Evolutionary conservation across 2,113 vertebrate species (phyloP).

Genomic region (Phrynosoma platyrhinos): DNA sequence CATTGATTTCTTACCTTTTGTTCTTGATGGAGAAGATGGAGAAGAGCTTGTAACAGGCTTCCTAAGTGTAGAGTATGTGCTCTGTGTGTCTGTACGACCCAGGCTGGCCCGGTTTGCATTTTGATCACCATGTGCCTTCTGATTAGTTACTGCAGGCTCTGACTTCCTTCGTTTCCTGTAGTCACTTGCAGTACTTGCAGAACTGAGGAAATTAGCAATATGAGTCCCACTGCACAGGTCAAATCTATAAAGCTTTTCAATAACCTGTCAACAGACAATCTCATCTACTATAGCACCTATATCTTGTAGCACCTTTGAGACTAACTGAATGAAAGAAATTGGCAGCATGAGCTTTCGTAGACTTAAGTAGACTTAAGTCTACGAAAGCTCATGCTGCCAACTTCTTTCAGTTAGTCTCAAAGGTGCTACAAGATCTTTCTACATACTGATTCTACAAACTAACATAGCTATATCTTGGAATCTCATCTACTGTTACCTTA

Average conservation of each 20-base stretch:
- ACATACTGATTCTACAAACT: too few relatives aligned
- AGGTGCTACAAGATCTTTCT: too few relatives aligned
- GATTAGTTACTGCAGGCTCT: conserved; percentile 88
- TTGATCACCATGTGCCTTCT: conserved; percentile 77
- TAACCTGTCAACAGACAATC: conserved; percentile 7
- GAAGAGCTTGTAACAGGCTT: conserved; percentile 90
- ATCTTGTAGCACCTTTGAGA: too few relatives aligned
- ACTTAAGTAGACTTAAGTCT: too few relatives aligned
- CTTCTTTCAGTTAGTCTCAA: too few relatives aligned
- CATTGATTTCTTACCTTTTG: conserved; percentile 85
- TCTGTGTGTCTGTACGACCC: conserved; percentile 77
- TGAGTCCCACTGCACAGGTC: conserved; percentile 18
- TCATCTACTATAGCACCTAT: not conserved
- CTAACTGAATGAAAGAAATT: too few relatives aligned
- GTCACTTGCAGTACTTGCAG: conserved; percentile 86
- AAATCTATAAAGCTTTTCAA: not conserved
- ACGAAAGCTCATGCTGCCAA: too few relatives aligned
- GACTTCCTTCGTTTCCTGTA: conserved; percentile 97
- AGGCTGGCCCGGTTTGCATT: conserved; percentile 73
- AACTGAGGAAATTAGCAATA: conserved; percentile 54
- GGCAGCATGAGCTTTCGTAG: too few relatives aligned
- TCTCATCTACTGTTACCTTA: too few relatives aligned
- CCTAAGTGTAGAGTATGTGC: conserved; percentile 80
- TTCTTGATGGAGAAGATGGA: conserved; percentile 92
- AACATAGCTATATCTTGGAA: too few relatives aligned